These are phyloP conservation scores for Drosophila kuntzei DNA, from an alignment of 2,888 invertebrate genomes.

Conservation along the genomic window DNA sequence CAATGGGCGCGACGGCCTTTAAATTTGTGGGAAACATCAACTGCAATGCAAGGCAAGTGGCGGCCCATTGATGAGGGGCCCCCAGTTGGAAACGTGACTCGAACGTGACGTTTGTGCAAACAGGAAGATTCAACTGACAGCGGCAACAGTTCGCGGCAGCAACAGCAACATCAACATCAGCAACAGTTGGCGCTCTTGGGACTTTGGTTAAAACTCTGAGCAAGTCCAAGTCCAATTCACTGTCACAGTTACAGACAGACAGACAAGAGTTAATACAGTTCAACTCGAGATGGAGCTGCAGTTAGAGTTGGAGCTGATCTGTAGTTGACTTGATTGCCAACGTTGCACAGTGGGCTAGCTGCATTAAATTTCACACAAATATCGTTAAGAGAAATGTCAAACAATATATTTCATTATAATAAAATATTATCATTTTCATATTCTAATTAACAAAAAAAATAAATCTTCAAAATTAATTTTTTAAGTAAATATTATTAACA, in stretches of 20 bases:
- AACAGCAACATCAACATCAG: conserved; percentile 57
- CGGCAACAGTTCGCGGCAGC: conserved; percentile 51
- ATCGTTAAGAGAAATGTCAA: not conserved
- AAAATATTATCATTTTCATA: no score
- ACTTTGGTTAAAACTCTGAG: conserved; percentile 9
- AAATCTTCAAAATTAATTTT: no score
- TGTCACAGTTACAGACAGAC: conserved; percentile 56
- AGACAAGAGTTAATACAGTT: conserved; percentile 77
- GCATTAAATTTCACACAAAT: not conserved
- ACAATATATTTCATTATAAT: not conserved
- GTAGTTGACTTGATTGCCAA: conserved; percentile 74
- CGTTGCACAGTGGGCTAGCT: conserved; percentile 18
- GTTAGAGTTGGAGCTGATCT: conserved; percentile 46
- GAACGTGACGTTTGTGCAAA: conserved; percentile 82
- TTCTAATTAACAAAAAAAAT: no score
- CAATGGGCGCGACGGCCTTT: conserved; percentile 60
- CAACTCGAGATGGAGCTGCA: conserved; percentile 57
- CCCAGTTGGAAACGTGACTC: conserved; percentile 77
- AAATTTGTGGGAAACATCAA: conserved; percentile 81
- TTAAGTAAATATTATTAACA: no score
- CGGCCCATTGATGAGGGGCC: conserved; percentile 65
- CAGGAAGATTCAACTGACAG: conserved; percentile 80
- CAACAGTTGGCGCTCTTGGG: conserved; percentile 75
- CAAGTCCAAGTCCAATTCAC: conserved; percentile 40
- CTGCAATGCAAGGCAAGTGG: conserved; percentile 71